A percentile compares a stretch with the other conserved stretches of the same genome.
These are phyloP conservation scores for Melanotaenia boesemani DNA, from an alignment of 2,797 vertebrate species.

Conservation along the genomic window DNA sequence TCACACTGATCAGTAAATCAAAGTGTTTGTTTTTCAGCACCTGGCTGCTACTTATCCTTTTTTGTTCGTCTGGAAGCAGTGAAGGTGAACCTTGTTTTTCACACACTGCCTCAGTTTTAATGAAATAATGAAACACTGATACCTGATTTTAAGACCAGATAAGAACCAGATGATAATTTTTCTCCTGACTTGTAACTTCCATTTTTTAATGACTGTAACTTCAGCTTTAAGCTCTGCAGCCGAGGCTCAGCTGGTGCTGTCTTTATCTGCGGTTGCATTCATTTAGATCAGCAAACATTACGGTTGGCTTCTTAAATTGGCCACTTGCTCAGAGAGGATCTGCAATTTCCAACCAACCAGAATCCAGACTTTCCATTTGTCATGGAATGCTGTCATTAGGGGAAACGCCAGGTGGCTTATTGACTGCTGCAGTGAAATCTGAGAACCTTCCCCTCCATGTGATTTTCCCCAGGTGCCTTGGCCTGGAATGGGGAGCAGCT, in stretches of 20 bases:
- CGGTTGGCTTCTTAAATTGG: no score
- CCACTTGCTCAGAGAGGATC: background rate
- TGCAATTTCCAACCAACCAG: background rate
- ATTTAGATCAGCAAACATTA: background rate
- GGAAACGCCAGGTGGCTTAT: constrained; percentile 5
- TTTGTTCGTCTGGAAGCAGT: no score
- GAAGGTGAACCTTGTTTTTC: no score
- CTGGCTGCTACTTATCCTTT: no score
- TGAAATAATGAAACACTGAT: background rate
- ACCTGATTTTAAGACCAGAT: background rate
- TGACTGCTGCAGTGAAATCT: constrained; percentile 22
- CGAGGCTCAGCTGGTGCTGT: constrained; percentile 1
- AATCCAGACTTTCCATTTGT: background rate
- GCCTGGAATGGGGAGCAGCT: constrained; percentile 90
- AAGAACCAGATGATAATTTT: background rate
- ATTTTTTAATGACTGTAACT: background rate
- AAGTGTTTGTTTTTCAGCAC: no score
- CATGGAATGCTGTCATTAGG: background rate
- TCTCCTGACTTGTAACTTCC: background rate
- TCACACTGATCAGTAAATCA: no score
- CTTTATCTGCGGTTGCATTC: background rate
- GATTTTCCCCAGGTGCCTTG: constrained; percentile 79
- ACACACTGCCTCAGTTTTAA: no score
- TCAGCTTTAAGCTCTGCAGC: background rate
- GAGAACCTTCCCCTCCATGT: background rate